Evolutionary conservation across 2,797 vertebrate genomes (phyloP), one percentile per base, ranked within the genome.

Genomic region (Scolopax bukidnonensis): DNA sequence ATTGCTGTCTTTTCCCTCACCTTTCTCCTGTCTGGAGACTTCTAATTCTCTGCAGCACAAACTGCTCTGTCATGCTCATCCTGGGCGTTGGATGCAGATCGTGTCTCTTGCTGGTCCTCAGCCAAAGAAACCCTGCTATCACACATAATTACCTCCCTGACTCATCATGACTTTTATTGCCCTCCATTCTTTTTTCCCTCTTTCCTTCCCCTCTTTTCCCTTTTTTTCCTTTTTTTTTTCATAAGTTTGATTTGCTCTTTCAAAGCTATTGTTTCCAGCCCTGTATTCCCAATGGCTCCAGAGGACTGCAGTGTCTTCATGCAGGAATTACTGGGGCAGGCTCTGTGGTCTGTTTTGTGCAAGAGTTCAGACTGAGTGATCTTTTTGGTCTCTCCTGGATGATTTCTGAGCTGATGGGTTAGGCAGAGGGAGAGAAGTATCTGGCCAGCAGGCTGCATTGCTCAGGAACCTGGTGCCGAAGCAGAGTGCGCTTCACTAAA

Each of bases 261-360:
- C 51, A 1, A 60, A 90, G 90, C 89, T 93, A 92, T 97, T 96
- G 94, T 97, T 96, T 90, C 92, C 86, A 95, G 81, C 84, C 28
- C 64, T 80, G 71, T 92, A 76, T 94, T 95, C 92, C 93, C 90
- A 77, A 67, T 84, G 96, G 92, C 88, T 95, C 86, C 6, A 6
- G 73, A 89, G 47, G 61, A 84, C 91, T 79, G 83, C 77, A 81
- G 83, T 78, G 77, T 89, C 87, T 93, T 95, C 91, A 89, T 71
- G 68, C 81, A 85, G 92, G 90, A 95, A 95, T 97, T 94, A 57
- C 86, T 75, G 88, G 33, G 64, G 48, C 16, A 0, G 88, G 75
- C 77, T 94, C 63, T 93, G 93, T 48, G 90, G 94, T 95, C 91
- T 95, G 81, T 83, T 95, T 95, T 93, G 70, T 93, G 77, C 85